A percentile compares a stretch with the other conserved stretches of the same genome.
Evolutionary conservation across 2,888 invertebrate genomes (phyloP).

Genomic region (Tetropium fuscum): DNA sequence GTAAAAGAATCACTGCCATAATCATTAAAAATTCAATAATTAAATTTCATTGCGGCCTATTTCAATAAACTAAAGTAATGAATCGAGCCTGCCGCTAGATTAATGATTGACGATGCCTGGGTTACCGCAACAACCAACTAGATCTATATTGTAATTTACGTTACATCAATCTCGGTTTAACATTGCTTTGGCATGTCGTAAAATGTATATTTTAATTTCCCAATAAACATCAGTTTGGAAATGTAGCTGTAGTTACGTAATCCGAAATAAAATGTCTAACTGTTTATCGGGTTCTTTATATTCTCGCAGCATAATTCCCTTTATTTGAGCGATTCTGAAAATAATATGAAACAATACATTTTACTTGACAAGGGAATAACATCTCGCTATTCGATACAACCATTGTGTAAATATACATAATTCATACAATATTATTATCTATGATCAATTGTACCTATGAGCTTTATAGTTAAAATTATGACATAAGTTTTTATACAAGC

Average conservation of each 20-base stretch:
- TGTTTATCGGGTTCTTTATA: slow-evolving; percentile 9
- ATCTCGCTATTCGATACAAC: not conserved
- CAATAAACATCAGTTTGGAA: slow-evolving; percentile 28
- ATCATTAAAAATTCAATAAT: too few relatives aligned
- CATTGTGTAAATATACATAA: too few relatives aligned
- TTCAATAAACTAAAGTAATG: slow-evolving; percentile 23
- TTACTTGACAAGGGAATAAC: not conserved
- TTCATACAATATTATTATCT: too few relatives aligned
- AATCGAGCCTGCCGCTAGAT: slow-evolving; percentile 22
- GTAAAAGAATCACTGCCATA: too few relatives aligned
- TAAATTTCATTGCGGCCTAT: slow-evolving; percentile 12
- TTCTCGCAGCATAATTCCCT: slow-evolving; percentile 7
- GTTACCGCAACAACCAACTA: slow-evolving; percentile 30
- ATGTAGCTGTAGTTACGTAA: slow-evolving; percentile 14
- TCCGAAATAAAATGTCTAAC: slow-evolving; percentile 18
- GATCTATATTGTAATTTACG: slow-evolving; percentile 37
- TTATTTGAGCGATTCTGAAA: not conserved
- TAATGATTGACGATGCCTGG: slow-evolving; percentile 32
- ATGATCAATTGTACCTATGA: too few relatives aligned
- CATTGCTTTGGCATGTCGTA: slow-evolving; percentile 18
- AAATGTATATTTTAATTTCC: slow-evolving; percentile 34
- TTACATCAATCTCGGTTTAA: slow-evolving; percentile 34
- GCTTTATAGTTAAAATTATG: too few relatives aligned
- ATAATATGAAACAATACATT: not conserved
- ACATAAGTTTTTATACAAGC: too few relatives aligned